phyloP scores from a whole-genome alignment of 2,113 vertebrate genomes.

The Ciconia maguari region DNA sequence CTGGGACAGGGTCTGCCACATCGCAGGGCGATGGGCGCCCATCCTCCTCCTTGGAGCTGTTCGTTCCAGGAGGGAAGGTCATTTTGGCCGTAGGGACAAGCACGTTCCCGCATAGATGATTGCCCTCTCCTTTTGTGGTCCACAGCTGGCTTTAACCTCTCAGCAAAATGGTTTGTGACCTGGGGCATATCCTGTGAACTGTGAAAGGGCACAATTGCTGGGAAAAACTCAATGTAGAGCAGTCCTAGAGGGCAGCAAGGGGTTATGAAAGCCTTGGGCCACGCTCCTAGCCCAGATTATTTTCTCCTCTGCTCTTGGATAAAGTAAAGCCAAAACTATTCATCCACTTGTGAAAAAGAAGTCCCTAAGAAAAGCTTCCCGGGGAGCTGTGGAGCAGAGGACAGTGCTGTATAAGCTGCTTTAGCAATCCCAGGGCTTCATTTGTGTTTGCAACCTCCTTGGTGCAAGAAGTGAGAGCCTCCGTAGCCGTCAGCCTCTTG shows the following conservation, averaged over 20 bases:
- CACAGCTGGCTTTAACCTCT: not conserved
- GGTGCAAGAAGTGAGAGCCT: not conserved
- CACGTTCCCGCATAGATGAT: not conserved
- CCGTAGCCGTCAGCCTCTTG: fast-evolving
- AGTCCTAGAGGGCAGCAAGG: not conserved
- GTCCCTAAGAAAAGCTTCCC: not conserved
- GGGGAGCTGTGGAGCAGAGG: not conserved
- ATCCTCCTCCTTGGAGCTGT: not conserved
- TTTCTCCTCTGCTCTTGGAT: not conserved
- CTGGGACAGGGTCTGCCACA: not conserved
- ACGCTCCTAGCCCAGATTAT: not conserved
- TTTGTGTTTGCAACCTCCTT: not conserved
- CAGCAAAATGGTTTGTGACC: not conserved
- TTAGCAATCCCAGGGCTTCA: not conserved
- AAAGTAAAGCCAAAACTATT: not conserved
- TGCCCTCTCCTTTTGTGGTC: not conserved
- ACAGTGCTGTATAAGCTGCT: not conserved
- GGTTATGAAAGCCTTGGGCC: not conserved
- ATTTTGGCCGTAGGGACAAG: not conserved
- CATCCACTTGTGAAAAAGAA: not conserved
- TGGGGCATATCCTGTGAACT: not conserved
- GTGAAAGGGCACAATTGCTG: not conserved
- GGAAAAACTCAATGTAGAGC: not conserved
- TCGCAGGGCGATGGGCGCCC: fast-evolving
- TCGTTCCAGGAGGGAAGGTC: not conserved